Evolutionary conservation across 1,140 invertebrate genomes (phyloP), one percentile per base, ranked within the genome.

Genomic region (Sogatella furcifera): DNA sequence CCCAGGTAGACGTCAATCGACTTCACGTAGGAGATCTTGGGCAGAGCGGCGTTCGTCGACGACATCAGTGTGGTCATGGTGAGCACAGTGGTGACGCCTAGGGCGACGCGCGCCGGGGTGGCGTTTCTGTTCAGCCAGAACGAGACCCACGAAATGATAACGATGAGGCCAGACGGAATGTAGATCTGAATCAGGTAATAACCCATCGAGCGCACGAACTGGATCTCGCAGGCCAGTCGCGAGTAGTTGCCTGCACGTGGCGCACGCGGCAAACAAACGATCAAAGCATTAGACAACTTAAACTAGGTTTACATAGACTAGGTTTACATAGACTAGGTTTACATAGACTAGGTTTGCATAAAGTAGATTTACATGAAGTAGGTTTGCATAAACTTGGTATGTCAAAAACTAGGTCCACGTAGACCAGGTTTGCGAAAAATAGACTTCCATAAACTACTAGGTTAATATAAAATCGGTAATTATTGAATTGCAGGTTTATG

Each of bases 151-250:
- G 92, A 96, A 78, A 98, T 97, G 77, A 97, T 95, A 75, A 98
- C 95, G 78, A 98, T 98, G 73, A 98, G 85, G 73, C 92, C 90
- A 73, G 94, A 96, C 67, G 95, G 95, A 78, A 98, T 96, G 81
- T 98, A 98, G 76, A 98, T 98, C 80, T 98, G 96, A 79, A 98
- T 98, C 70, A 98, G 81, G 81, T 98, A 98, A 83, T 98, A 98
- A 69, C 95, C 95, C 89, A 98, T 95, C 69, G 92, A 96, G 64
- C 95, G 86, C 62, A 94, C 92, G 78, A 98, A 95, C 77, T 96
- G 92, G 74, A 98, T 95, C 80, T 97, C 92, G 78, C 92, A 95
- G 62, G 93, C 91, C 81, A 98, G 80, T 70, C 95, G 85, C 69
- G 95, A 97, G 78, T 98, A 98, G 80, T 98, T 97, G 80, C 95